Base-by-base conservation (phyloP, 2,113 vertebrate genomes). In the Tachycineta bicolor region DNA sequence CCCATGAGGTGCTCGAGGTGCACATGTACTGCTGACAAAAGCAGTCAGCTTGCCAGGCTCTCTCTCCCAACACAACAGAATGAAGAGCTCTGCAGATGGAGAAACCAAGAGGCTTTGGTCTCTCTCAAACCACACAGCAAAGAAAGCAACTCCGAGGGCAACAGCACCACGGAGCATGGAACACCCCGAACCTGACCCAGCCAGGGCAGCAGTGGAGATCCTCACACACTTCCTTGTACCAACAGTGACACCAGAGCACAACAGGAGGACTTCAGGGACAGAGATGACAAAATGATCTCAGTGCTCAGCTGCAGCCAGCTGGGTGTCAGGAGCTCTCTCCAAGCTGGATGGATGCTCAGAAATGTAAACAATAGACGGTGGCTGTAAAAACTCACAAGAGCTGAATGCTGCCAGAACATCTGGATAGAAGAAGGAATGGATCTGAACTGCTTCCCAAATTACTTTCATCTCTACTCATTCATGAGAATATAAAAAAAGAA, bases 321-420 rank as follows among this genome's bases (percentile, higher is more conserved):
- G 29, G 8, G 17, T 34, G 31, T 28, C 28, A 24, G 50, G 26
- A 63, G 37, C n/a, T 6, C 0, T 11, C 6, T 20, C 46, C 10
- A 55, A n/a, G 17, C 0, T 26, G 21, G n/a, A 49, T 1, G 1
- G 33, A 10, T 13, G 24, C 0, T 0, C 39, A 88, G 53, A 83
- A 88, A 52, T 5, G n/a, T 3, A 41, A 85, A 46, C 44, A 22
- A 23, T 20, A 28, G 43, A 28, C 1, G 1, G 24, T 16, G 16
- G 29, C 33, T 60, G 11, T 29, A n/a, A 55, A 73, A 83, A 20
- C 31, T 58, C 22, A 9, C 10, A 59, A 55, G 56, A 1, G 43
- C 39, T 63, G 43, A 79, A 75, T 28, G 29, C 18, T 15, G 8
- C 50, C 70, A 67, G 58, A 67, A 33, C 26, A 41, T 83, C 34